Evolutionary conservation across 2,797 vertebrate species (phyloP), one percentile per base, ranked within the genome.

Genomic region (Phoeniculus purpureus): DNA sequence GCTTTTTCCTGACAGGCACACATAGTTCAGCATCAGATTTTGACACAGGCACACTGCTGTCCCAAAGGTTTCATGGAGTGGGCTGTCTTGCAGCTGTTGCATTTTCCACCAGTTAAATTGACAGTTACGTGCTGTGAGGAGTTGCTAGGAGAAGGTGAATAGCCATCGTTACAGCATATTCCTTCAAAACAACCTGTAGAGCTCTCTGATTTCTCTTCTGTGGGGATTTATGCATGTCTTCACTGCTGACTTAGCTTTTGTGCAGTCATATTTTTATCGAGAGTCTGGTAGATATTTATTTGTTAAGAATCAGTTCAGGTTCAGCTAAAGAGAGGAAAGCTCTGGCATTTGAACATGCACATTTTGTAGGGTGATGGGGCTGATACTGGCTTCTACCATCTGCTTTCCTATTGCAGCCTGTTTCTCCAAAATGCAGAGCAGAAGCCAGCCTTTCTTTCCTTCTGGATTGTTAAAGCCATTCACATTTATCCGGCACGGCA

Each of bases 111-210:
- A 93, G 88, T 96, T 95, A 95, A 97, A 96, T 74, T 97, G 96
- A 93, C 97, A 95, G 96, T 96, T 96, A 96, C 97, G 97, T 96
- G 93, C 97, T 95, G 97, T 93, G 97, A 87, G 90, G 96, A 97
- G 97, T 97, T 98, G 97, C 97, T 97, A 98, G 97, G 97, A 97
- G 97, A 97, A 96, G 97, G 96, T 97, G 96, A 97, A 98, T 96
- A 95, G 96, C 97, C 95, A 92, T 94, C 96, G 93, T 97, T 96
- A 91, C 94, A 92, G 90, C 96, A 74, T 84, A 85, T 94, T 96
- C 90, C 91, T 96, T 95, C 93, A 94, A 21, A 96, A 94, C 96
- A 97, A 97, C 97, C 97, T 98, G 97, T 97, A 95, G 97, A 95
- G 32, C 95, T 87, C 23, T n/a, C 94, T 81, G 85, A 89, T 97